Evolutionary conservation across 1,140 invertebrate species (phyloP).

Genomic region (Heliconius hermathena): DNA sequence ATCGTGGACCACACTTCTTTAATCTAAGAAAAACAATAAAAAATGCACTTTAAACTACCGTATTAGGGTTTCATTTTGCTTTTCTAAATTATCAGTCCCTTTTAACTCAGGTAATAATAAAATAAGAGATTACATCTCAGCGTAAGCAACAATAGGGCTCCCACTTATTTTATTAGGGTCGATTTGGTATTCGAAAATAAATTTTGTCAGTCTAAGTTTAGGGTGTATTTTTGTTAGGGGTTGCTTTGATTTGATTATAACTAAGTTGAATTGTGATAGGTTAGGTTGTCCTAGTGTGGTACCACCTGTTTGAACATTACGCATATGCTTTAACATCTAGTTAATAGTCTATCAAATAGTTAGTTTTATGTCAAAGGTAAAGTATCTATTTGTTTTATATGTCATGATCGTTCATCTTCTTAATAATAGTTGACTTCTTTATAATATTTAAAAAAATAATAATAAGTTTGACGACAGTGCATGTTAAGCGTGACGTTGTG

Average conservation of each 20-base stretch:
- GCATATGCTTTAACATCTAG: slow-evolving; percentile 8
- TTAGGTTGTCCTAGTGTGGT: slow-evolving; percentile 63
- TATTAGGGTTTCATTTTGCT: slow-evolving; percentile 45
- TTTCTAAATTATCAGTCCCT: slow-evolving; percentile 42
- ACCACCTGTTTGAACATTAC: slow-evolving; percentile 51
- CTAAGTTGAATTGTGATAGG: slow-evolving; percentile 63
- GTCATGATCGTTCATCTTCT: background rate
- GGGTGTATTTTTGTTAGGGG: slow-evolving; percentile 44
- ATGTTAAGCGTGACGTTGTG: too few relatives aligned
- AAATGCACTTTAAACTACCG: slow-evolving; percentile 24
- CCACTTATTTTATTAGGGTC: slow-evolving; percentile 70
- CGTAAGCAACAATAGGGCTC: slow-evolving; percentile 75
- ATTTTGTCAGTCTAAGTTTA: slow-evolving; percentile 38
- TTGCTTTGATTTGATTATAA: slow-evolving; percentile 56
- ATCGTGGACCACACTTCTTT: slow-evolving; percentile 37
- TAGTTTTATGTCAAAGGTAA: background rate
- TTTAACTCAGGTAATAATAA: slow-evolving; percentile 74
- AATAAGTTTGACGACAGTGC: background rate
- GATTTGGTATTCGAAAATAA: slow-evolving; percentile 45
- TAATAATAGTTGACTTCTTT: background rate
- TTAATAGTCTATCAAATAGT: background rate
- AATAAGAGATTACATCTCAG: slow-evolving; percentile 79
- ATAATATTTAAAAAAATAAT: background rate
- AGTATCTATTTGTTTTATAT: background rate
- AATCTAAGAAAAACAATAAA: slow-evolving; percentile 26